Conservation (phyloP, 2,888 invertebrate genomes). For the Archips xylosteana region DNA sequence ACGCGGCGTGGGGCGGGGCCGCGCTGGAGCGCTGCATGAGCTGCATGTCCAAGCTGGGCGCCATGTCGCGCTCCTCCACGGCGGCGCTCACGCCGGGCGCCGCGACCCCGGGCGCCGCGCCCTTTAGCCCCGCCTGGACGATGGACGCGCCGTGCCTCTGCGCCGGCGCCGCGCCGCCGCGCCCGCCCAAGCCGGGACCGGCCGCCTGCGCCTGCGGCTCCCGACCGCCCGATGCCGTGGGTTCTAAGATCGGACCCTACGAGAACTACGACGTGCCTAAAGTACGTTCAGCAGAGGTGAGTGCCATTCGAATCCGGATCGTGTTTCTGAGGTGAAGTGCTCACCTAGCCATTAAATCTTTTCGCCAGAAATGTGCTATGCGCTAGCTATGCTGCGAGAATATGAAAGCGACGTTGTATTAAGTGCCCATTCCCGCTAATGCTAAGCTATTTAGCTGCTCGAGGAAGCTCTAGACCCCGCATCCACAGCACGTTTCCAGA, state of each 20-base stretch:
- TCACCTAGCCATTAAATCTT: neutral
- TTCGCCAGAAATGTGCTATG: too few relatives aligned
- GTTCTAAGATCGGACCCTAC: slow-evolving; percentile 83
- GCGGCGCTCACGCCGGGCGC: slow-evolving; percentile 83
- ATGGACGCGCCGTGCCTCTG: slow-evolving; percentile 68
- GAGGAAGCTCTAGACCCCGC: too few relatives aligned
- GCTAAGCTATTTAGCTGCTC: too few relatives aligned
- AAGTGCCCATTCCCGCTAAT: too few relatives aligned
- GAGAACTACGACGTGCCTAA: slow-evolving; percentile 93
- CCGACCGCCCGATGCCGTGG: slow-evolving; percentile 3
- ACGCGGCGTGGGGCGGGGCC: slow-evolving; percentile 18
- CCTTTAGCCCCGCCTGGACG: slow-evolving; percentile 85
- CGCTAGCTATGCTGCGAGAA: too few relatives aligned
- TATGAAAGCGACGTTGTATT: too few relatives aligned
- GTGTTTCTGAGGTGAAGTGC: neutral
- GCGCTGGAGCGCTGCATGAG: slow-evolving; percentile 89
- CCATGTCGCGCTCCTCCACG: slow-evolving; percentile 88
- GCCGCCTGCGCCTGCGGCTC: slow-evolving; percentile 12
- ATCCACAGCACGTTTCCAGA: too few relatives aligned
- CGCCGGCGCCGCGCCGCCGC: slow-evolving; percentile 55
- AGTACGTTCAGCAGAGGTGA: slow-evolving; percentile 81
- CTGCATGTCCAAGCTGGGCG: slow-evolving; percentile 92
- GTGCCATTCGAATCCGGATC: neutral
- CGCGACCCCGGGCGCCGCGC: slow-evolving; percentile 66
- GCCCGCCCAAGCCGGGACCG: slow-evolving; percentile 51